Evolutionary conservation across 2,797 vertebrate genomes (phyloP).

Genomic region (Xiphorhynchus erythropygius): DNA sequence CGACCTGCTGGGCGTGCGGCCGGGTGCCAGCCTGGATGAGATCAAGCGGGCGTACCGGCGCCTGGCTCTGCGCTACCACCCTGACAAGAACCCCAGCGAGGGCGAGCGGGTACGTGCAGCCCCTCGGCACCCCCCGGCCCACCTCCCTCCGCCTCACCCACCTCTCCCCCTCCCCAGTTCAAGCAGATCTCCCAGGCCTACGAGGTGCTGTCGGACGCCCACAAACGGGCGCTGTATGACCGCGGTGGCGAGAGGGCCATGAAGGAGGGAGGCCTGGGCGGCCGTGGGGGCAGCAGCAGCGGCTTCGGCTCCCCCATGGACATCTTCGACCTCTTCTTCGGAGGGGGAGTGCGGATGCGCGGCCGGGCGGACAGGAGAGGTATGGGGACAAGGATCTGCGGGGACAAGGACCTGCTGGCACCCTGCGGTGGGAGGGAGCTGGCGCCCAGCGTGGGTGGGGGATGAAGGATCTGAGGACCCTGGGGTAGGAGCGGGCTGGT

Average conservation of each 20-base stretch:
- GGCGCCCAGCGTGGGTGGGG: accelerated
- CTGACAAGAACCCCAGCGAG: slow-evolving; percentile 89
- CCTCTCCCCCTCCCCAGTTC: slow-evolving; percentile 29
- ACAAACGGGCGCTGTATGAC: slow-evolving; percentile 66
- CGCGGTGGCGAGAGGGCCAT: slow-evolving; percentile 62
- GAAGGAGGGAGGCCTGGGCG: slow-evolving; percentile 8
- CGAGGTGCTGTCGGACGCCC: slow-evolving; percentile 63
- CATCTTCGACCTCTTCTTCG: slow-evolving; percentile 70
- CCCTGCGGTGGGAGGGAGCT: not conserved
- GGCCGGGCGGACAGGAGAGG: slow-evolving; percentile 53
- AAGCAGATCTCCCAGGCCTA: slow-evolving; percentile 76
- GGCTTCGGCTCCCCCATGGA: slow-evolving; percentile 61
- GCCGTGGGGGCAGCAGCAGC: not conserved
- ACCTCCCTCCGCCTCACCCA: accelerated
- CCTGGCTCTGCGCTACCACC: slow-evolving; percentile 87
- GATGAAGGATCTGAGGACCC: not conserved
- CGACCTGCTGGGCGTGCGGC: slow-evolving; percentile 83
- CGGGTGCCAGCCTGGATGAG: slow-evolving; percentile 80
- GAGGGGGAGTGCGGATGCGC: slow-evolving; percentile 14
- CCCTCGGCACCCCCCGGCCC: accelerated
- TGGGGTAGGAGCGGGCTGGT: not conserved
- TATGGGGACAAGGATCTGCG: not conserved
- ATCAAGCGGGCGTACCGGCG: slow-evolving; percentile 90
- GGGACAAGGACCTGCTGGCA: not conserved
- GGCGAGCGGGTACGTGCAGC: slow-evolving; percentile 82